Evolutionary conservation across 1,140 invertebrate species (phyloP).

Genomic region (Lutraria rhynchaena): DNA sequence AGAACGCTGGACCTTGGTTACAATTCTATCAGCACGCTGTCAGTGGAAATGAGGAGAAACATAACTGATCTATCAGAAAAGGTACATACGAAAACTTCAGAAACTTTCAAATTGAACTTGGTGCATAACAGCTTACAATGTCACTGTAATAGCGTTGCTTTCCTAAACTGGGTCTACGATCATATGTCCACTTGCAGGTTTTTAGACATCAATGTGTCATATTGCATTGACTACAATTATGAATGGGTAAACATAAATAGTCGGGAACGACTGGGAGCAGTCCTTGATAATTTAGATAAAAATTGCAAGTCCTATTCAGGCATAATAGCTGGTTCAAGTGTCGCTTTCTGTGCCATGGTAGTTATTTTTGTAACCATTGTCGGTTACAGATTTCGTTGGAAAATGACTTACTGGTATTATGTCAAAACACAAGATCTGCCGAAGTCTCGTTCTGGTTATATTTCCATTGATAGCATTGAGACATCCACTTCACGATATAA

Average conservation of each 20-base stretch:
- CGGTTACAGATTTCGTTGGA: conserved; percentile 14
- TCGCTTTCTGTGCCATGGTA: not conserved
- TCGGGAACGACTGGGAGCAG: not conserved
- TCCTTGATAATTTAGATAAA: not conserved
- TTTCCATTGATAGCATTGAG: not conserved
- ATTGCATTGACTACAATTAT: not conserved
- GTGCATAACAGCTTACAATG: conserved; percentile 7
- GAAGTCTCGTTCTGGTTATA: not conserved
- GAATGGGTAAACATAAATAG: not conserved
- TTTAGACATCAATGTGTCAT: not conserved
- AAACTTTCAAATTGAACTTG: conserved; percentile 1
- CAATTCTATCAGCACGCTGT: conserved; percentile 8
- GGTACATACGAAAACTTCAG: not conserved
- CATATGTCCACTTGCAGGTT: conserved; percentile 5
- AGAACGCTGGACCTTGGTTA: not conserved
- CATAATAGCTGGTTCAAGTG: not conserved
- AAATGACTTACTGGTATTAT: conserved; percentile 25
- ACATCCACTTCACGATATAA: not conserved
- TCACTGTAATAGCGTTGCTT: conserved; percentile 8
- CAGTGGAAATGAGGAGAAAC: not conserved
- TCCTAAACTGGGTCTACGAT: conserved; percentile 19
- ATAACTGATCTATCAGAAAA: not conserved
- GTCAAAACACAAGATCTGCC: not conserved
- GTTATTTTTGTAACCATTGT: not conserved
- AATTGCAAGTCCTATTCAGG: conserved; percentile 11